These are phyloP conservation scores for Hemibagrus wyckioides DNA, from an alignment of 2,113 vertebrate species.

Conservation along the genomic window DNA sequence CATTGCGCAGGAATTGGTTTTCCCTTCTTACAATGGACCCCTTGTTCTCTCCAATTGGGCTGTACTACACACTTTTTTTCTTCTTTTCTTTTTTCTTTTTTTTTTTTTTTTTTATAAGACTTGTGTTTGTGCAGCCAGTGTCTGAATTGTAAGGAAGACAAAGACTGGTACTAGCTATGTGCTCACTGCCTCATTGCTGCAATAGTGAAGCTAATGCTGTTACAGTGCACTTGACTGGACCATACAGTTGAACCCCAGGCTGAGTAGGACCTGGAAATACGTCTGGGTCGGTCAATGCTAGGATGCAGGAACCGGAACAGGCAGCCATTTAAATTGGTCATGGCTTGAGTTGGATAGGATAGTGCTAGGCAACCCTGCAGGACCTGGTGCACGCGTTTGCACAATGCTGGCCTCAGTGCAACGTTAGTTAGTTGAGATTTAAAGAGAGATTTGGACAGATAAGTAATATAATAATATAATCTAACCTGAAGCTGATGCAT, in stretches of 20 bases:
- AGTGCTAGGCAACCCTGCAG: not conserved
- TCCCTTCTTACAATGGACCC: not conserved
- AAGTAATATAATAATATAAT: not conserved
- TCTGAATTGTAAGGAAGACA: not conserved
- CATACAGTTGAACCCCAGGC: not conserved
- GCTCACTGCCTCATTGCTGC: not conserved
- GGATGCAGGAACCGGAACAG: not conserved
- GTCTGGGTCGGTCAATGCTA: not conserved
- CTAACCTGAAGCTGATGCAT: not conserved
- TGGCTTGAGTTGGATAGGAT: not conserved
- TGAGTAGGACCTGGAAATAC: not conserved
- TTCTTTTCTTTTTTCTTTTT: too few species aligned
- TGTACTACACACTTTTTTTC: too few species aligned
- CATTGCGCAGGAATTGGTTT: not conserved
- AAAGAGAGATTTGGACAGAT: not conserved
- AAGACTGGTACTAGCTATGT: not conserved
- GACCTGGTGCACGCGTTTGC: not conserved
- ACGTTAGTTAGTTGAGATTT: not conserved
- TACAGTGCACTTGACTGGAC: not conserved
- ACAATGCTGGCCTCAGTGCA: not conserved
- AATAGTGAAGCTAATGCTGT: not conserved
- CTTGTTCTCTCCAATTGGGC: not conserved
- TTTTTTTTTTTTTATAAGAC: not conserved
- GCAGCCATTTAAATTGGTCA: not conserved
- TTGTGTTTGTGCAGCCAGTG: not conserved